These are phyloP conservation scores for Poeciliopsis retropinna DNA, from an alignment of 2,113 vertebrate genomes.

Conservation along the genomic window DNA sequence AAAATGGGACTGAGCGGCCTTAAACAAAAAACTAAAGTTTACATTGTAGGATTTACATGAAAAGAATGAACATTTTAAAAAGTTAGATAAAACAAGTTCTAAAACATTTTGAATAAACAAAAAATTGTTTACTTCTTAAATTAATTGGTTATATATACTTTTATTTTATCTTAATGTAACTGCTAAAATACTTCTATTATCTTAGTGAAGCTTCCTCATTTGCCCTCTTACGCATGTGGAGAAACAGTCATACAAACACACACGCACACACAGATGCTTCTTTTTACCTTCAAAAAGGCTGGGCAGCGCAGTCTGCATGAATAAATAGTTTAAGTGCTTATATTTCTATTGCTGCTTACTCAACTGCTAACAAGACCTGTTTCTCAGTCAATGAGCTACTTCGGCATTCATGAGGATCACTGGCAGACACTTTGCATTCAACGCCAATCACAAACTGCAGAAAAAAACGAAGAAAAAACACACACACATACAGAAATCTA, in stretches of 20 bases:
- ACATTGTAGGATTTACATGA: neutral
- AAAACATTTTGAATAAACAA: neutral
- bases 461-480: constrained; percentile 49
- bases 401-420: constrained; percentile 83
- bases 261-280: constrained; percentile 45
- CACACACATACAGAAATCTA: constrained; percentile 70
- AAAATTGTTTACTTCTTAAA: neutral
- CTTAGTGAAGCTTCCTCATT: constrained; percentile 30
- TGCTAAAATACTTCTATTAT: constrained; percentile 50
- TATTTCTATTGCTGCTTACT: constrained; percentile 82
- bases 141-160: neutral
- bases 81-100: too few relatives aligned
- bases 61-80: neutral
- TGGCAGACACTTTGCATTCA: constrained; percentile 82
- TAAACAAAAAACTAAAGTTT: neutral
- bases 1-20: too few relatives aligned
- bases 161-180: constrained; percentile 3
- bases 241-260: constrained; percentile 35
- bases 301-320: constrained; percentile 73
- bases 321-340: constrained; percentile 79
- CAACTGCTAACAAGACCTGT: constrained; percentile 83
- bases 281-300: constrained; percentile 75
- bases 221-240: constrained; percentile 27
- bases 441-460: constrained; percentile 79
- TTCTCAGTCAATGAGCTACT: constrained; percentile 83